Evolutionary conservation across 2,888 invertebrate genomes (phyloP), one percentile per base, ranked within the genome.

Genomic region (Liodrosophila aerea): DNA sequence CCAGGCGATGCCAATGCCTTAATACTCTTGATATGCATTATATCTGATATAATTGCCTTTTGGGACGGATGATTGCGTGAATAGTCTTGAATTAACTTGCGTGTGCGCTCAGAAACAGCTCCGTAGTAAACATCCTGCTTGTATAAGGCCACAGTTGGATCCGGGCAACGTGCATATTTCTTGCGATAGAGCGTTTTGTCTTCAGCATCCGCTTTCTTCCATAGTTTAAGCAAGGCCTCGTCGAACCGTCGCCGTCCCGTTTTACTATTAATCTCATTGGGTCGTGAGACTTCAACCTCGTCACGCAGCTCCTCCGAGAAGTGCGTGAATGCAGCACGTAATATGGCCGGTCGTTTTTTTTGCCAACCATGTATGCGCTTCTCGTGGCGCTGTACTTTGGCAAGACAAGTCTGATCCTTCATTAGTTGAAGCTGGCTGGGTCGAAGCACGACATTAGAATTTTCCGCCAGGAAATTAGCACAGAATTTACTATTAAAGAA

Each of bases 1-100:
- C 99, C 99, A 0, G 99, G 97, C 18, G 93, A 93, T 15, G 94
- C 95, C 84, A 96, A 90, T 0, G 96, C 93, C 68, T 93, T 93
- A 88, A 96, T 93, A 46, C 93, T 92, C 89, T 97, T 97, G 7
- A 94, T 91, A 76, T 93, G 93, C 86, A 98, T 92, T 59, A 96
- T 91, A 59, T 95, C 93, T 11, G 92, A 88, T 56, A 97, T 93
- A 9, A 36, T 58, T 43, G 92, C 91, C 0, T 91, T 80, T 39
- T 83, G 85, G 18, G 85, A 70, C 39, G 91, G 88, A 49, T 92
- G 88, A 29, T 90, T 90, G 50, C 91, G 90, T 22, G 92, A 86
- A 87, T 94, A 95, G 18, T 91, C 90, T 1, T 93, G 91, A 37
- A 97, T 92, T 7, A 96, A 84, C 8, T 90, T 89, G 61, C 96